phyloP scores from a whole-genome alignment of 2,888 invertebrate species.

The Sepiola atlantica region DNA sequence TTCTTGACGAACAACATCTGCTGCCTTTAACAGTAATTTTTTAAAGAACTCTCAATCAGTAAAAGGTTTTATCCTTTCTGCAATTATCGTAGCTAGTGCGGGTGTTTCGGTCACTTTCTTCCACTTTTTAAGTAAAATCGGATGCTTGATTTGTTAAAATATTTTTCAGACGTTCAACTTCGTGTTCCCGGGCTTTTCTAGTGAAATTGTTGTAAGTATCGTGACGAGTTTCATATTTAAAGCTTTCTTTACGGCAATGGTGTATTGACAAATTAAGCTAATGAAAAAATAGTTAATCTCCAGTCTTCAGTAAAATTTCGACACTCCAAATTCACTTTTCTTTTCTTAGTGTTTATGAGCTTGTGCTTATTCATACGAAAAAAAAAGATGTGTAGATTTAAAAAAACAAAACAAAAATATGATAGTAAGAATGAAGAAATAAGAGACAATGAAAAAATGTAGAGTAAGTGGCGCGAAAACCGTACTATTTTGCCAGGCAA shows the following conservation, averaged over 20 bases:
- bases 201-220: not conserved
- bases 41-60: not conserved
- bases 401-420: not conserved
- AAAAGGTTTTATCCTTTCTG: not conserved
- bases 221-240: not conserved
- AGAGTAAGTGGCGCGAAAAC: no score
- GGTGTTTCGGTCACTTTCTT: not conserved
- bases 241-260: not conserved
- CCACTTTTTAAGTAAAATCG: not conserved
- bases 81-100: not conserved
- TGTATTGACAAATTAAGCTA: not conserved
- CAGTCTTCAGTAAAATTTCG: no score
- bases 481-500: no score
- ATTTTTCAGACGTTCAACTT: not conserved
- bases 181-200: not conserved
- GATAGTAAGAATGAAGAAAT: not conserved
- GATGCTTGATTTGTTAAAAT: not conserved
- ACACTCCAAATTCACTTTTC: not conserved
- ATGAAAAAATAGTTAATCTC: not conserved
- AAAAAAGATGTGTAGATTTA: not conserved
- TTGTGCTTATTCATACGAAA: not conserved
- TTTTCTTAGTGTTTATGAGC: not conserved
- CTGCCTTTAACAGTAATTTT: not conserved
- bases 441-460: no score
- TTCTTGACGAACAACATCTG: constrained; percentile 23